Base-by-base conservation (phyloP, 2,888 invertebrate species). In the Strigamia transsilvanica region DNA sequence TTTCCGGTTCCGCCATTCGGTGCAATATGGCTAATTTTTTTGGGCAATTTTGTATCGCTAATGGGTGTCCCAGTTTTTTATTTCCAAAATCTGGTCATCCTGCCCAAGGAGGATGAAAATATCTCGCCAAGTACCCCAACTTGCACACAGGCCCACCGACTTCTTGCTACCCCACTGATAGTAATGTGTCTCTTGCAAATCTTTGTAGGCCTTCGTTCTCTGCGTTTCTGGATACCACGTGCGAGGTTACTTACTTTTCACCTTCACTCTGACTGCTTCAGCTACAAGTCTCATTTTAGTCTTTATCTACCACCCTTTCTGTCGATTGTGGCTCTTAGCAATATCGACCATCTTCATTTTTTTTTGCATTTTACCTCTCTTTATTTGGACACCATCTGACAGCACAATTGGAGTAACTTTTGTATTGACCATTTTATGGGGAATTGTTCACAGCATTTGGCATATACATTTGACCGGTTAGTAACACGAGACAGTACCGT, bases 361-460 rank as follows among this genome's bases (percentile, higher is more conserved):
- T 27, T 0, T 46, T 80, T 80, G 46, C 32, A 42, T 80, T 51
- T 51, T 80, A 51, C 46, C 80, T n/a, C 32, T 80, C 2, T 80
- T 80, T 32, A 21, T 80, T 4, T 80, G 80, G 80, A 21, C 7
- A 13, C 80, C 80, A 18, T n/a, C 38, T n/a, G 41, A 38, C 10
- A 42, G 21, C 6, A 41, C 80, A 9, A 80, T 23, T 3, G 80
- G 80, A 27, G 80, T 80, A 12, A 27, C 51, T n/a, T 46, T 46
- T 15, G 41, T 80, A 15, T 46, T 80, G 15, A 23, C 80, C 27
- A 46, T 80, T 23, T 51, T 80, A 15, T 80, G 80, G 80, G 80
- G 80, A 41, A 27, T 80, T 51, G 51, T 32, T 3, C 41, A 80
- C 12, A 15, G 18, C 23, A 42, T 80, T 27, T 80, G 80, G 80